These are phyloP conservation scores for Ophiothrix spiculata DNA, from an alignment of 35 echinoderm and acorn worm genomes.

Conservation along the genomic window DNA sequence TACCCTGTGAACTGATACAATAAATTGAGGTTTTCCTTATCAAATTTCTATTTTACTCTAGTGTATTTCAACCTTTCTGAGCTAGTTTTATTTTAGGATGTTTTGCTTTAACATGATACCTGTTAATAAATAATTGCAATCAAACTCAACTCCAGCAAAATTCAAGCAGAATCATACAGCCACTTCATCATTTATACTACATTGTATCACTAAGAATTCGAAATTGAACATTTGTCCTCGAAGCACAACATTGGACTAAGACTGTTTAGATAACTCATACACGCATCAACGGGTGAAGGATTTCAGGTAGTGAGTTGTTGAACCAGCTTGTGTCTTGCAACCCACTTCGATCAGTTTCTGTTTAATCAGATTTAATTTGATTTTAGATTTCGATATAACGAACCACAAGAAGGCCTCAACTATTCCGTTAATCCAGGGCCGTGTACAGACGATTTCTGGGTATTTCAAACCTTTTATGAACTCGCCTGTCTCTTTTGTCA, in stretches of 20 bases:
- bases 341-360: constrained; percentile 1
- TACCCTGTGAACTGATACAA: too few species aligned
- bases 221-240: not conserved
- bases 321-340: constrained; percentile 1
- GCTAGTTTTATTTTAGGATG: not conserved
- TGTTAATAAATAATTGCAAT: not conserved
- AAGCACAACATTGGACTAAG: not conserved
- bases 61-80: too few species aligned
- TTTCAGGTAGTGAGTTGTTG: not conserved
- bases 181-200: too few species aligned
- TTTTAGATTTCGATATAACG: too few species aligned
- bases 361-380: constrained; percentile 11
- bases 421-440: too few species aligned
- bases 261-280: constrained; percentile 10
- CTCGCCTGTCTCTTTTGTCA: too few species aligned
- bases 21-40: too few species aligned
- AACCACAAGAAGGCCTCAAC: too few species aligned
- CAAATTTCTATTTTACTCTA: too few species aligned
- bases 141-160: not conserved
- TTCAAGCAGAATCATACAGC: not conserved
- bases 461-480: too few species aligned
- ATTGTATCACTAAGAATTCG: not conserved
- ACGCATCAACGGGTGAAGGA: not conserved
- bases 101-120: not conserved
- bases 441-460: too few species aligned